These are phyloP conservation scores for Carollia perspicillata DNA, from an alignment of 2,113 vertebrate species.

Conservation along the genomic window DNA sequence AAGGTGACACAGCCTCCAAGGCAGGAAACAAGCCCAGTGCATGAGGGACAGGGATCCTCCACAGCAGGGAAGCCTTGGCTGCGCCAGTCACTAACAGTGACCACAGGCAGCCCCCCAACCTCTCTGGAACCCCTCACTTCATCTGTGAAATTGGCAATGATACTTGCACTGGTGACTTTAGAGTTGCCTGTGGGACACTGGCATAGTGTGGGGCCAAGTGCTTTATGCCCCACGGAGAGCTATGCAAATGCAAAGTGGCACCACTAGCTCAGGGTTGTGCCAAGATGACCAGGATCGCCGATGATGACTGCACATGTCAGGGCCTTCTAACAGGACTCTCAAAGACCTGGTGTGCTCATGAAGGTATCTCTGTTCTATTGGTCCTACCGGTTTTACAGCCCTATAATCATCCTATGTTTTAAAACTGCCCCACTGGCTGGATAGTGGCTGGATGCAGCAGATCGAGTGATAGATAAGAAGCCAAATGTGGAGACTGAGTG, in stretches of 20 bases:
- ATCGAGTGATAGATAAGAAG: neutral
- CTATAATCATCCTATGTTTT: neutral
- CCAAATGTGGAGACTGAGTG: neutral
- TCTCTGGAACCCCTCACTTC: neutral
- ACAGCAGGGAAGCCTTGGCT: neutral
- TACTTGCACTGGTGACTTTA: neutral
- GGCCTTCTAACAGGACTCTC: neutral
- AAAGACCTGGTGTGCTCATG: neutral
- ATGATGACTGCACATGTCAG: no score
- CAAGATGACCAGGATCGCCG: fast-evolving
- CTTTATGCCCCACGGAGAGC: neutral
- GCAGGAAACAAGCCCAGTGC: neutral
- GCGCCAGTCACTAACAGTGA: neutral
- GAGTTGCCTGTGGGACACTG: neutral
- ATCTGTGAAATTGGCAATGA: neutral
- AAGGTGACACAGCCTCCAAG: neutral
- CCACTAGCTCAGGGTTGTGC: neutral
- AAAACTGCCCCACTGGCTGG: neutral
- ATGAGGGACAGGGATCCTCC: neutral
- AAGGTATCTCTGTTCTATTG: neutral
- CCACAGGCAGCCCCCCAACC: neutral
- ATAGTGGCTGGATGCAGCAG: neutral
- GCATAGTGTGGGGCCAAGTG: neutral
- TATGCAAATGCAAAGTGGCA: neutral
- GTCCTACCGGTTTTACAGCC: neutral